Evolutionary conservation across 2,888 invertebrate species (phyloP).

Genomic region (Lasioglossum marginatum): DNA sequence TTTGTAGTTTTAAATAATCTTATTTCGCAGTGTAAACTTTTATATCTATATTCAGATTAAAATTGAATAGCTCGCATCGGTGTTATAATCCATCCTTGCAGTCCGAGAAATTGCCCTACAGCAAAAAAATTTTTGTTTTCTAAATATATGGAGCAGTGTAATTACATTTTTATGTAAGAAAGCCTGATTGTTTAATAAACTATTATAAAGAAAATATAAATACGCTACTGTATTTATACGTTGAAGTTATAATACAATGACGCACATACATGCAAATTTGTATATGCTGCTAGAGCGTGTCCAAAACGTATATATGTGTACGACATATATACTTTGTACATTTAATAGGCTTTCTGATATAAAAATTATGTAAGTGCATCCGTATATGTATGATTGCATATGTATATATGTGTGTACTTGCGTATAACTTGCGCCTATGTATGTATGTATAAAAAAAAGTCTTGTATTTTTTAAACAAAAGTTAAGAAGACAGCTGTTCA

Average conservation of each 20-base stretch:
- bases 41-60: slow-evolving; percentile 32
- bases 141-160: slow-evolving; percentile 66
- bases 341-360: slow-evolving; percentile 72
- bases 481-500: slow-evolving; percentile 62
- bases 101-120: slow-evolving; percentile 53
- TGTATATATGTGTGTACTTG: slow-evolving; percentile 67
- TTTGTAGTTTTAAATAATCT: slow-evolving; percentile 30
- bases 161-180: slow-evolving; percentile 72
- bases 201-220: slow-evolving; percentile 56
- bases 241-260: slow-evolving; percentile 56
- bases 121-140: slow-evolving; percentile 62
- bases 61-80: slow-evolving; percentile 34
- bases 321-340: slow-evolving; percentile 65
- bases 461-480: slow-evolving; percentile 70
- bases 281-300: slow-evolving; percentile 34
- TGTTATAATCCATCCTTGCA: slow-evolving; percentile 68
- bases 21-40: slow-evolving; percentile 32
- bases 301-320: slow-evolving; percentile 41
- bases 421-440: slow-evolving; percentile 69
- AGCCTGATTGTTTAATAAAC: slow-evolving; percentile 61
- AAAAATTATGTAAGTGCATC: slow-evolving; percentile 70
- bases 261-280: slow-evolving; percentile 50
- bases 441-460: slow-evolving; percentile 70
- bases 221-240: slow-evolving; percentile 62
- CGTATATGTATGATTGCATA: slow-evolving; percentile 66